These are phyloP conservation scores for Arizona elegans DNA, from an alignment of 2,113 vertebrate genomes.

Conservation along the genomic window DNA sequence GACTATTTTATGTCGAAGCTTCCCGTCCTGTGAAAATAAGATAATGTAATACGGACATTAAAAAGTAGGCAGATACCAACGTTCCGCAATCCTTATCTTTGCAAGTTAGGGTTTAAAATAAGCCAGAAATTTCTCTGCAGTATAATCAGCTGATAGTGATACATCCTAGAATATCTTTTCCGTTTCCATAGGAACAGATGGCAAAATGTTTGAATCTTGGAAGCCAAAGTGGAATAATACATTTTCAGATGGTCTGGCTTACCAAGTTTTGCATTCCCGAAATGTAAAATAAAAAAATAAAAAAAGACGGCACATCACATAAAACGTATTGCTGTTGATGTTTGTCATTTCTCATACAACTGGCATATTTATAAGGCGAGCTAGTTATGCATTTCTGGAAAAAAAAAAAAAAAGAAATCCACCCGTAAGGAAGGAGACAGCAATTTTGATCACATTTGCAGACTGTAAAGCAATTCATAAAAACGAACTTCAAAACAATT, in stretches of 20 bases:
- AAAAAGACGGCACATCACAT: constrained; percentile 1
- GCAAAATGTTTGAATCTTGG: constrained; percentile 63
- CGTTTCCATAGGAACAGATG: constrained; percentile 73
- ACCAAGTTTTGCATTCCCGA: constrained; percentile 45
- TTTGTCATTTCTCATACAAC: not conserved
- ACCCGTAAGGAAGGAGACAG: not conserved
- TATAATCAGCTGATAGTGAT: constrained; percentile 66
- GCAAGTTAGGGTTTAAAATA: constrained; percentile 68
- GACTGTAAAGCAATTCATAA: not conserved
- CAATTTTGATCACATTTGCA: not conserved
- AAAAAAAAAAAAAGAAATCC: too few species aligned
- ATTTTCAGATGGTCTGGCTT: constrained; percentile 45
- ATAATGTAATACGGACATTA: constrained; percentile 45
- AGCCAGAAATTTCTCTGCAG: constrained; percentile 61
- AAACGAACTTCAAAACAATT: not conserved
- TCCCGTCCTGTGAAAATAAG: constrained; percentile 47
- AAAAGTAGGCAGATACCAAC: constrained; percentile 48
- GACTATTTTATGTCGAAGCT: constrained; percentile 2
- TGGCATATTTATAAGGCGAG: too few species aligned
- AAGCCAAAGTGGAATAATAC: constrained; percentile 54
- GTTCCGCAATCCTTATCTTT: constrained; percentile 51
- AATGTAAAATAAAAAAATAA: not conserved
- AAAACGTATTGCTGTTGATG: not conserved
- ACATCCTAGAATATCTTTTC: constrained; percentile 71
- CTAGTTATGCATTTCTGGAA: not conserved